These are phyloP conservation scores for Liposcelis brunnea DNA, from an alignment of 2,888 invertebrate species.

Conservation along the genomic window DNA sequence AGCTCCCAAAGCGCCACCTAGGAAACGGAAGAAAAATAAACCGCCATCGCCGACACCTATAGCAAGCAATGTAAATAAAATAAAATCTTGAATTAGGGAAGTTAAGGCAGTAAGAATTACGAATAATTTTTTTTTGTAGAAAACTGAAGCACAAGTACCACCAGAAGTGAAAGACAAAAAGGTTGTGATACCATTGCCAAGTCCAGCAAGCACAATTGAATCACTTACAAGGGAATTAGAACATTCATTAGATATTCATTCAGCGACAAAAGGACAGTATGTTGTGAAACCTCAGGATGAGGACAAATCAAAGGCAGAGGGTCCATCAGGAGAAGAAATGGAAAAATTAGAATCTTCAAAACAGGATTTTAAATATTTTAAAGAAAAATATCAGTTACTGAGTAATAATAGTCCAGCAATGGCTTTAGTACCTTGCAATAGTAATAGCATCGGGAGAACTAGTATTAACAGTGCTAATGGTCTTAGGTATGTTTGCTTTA, in stretches of 20 bases:
- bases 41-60: conserved; percentile 26
- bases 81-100: too few species aligned
- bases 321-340: conserved; percentile 38
- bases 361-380: conserved; percentile 23
- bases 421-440: conserved; percentile 22
- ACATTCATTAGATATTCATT: conserved; percentile 53
- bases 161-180: too few species aligned
- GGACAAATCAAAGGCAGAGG: conserved; percentile 45
- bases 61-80: too few species aligned
- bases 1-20: conserved; percentile 53
- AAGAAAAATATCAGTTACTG: too few species aligned
- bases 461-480: conserved; percentile 9
- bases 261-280: conserved; percentile 42
- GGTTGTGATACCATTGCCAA: conserved; percentile 35
- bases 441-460: conserved; percentile 26
- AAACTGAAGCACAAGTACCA: too few species aligned
- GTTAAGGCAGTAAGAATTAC: too few species aligned
- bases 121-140: conserved; percentile 3
- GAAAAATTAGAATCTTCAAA: conserved; percentile 35
- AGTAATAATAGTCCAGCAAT: background rate
- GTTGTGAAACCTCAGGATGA: conserved; percentile 50
- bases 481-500: conserved; percentile 3
- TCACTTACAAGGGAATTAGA: conserved; percentile 67
- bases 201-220: conserved; percentile 63
- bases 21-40: conserved; percentile 54